phyloP scores from a whole-genome alignment of 2,797 vertebrate species.

The Bucorvus abyssinicus region DNA sequence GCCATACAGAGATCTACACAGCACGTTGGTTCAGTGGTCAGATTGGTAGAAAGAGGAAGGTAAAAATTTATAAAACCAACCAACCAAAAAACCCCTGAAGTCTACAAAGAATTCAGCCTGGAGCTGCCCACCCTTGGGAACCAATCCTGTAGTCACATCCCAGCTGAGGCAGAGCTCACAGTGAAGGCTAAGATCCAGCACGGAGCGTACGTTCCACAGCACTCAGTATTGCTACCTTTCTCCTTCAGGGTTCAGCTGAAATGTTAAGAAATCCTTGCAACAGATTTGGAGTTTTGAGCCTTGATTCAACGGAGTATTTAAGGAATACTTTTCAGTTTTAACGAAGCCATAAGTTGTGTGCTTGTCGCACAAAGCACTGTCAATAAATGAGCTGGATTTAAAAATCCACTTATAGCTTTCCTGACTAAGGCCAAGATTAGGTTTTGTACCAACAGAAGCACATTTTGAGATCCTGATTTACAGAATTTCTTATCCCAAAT shows the following conservation, averaged over 20 bases:
- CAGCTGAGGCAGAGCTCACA: background rate
- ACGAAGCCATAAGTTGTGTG: background rate
- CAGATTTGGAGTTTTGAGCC: background rate
- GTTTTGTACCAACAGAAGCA: background rate
- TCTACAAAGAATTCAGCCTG: background rate
- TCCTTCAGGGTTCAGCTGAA: background rate
- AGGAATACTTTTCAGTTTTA: background rate
- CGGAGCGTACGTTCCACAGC: rapidly evolving
- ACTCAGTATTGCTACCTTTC: background rate
- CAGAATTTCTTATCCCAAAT: background rate
- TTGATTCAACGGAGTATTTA: background rate
- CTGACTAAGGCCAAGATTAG: background rate
- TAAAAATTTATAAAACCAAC: background rate
- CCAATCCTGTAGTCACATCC: background rate
- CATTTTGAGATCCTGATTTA: background rate
- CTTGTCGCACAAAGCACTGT: background rate
- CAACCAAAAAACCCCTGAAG: rapidly evolving
- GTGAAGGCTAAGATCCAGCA: background rate
- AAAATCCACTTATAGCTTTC: background rate
- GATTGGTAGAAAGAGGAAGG: background rate
- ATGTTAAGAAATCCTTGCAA: background rate
- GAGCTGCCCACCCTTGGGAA: background rate
- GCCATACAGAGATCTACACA: background rate
- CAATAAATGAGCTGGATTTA: background rate
- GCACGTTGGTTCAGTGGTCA: background rate